Evolutionary conservation across 1,140 invertebrate genomes (phyloP).

Genomic region (Aplysia californica): DNA sequence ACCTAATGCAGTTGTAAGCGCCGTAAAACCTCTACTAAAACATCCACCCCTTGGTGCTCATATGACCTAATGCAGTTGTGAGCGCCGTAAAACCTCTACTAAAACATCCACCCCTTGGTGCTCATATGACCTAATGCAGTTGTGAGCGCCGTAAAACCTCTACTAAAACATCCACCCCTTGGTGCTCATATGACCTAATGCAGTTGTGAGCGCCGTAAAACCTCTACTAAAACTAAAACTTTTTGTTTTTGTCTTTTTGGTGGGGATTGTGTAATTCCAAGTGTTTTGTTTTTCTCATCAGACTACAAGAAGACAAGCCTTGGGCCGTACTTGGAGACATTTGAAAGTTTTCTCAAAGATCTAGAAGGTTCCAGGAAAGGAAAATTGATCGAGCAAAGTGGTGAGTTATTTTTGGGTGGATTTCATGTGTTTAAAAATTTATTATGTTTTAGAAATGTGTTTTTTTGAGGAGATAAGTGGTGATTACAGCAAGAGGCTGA

Average conservation of each 20-base stretch:
- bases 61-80: no score
- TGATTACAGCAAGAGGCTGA: no score
- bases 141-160: neutral
- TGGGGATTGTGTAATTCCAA: slow-evolving; percentile 48
- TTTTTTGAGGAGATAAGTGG: no score
- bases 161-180: neutral
- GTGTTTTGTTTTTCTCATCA: slow-evolving; percentile 45
- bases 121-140: neutral
- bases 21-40: no score
- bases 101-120: no score
- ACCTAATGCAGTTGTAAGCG: no score
- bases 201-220: neutral
- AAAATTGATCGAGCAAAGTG: slow-evolving; percentile 60
- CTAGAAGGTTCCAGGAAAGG: slow-evolving; percentile 67
- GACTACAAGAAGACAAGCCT: slow-evolving; percentile 85
- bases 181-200: neutral
- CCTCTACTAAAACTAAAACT: neutral
- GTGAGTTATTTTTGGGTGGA: slow-evolving; percentile 47
- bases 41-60: no score
- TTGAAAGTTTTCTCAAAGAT: slow-evolving; percentile 79
- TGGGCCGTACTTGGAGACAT: slow-evolving; percentile 75
- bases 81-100: no score
- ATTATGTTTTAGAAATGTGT: no score
- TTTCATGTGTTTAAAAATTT: no score
- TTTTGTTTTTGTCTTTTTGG: neutral